Evolutionary conservation across 2,797 vertebrate genomes (phyloP).

Genomic region (Esox lucius): DNA sequence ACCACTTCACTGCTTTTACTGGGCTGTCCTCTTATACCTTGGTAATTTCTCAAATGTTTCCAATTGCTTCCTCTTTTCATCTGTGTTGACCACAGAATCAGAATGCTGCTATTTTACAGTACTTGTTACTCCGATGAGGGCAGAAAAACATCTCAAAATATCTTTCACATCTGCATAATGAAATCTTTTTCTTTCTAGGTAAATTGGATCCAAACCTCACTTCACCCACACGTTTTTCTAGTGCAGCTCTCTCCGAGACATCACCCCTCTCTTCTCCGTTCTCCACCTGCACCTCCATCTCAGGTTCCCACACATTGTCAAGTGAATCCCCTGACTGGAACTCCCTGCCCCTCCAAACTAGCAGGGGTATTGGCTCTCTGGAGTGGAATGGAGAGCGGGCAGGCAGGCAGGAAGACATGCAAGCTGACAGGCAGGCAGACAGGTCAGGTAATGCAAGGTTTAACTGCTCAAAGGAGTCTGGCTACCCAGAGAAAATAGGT

Average conservation of each 20-base stretch:
- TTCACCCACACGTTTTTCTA: constrained; percentile 74
- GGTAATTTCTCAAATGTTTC: constrained; percentile 82
- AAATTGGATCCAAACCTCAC: constrained; percentile 75
- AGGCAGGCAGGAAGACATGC: constrained; percentile 53
- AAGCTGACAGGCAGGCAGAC: constrained; percentile 42
- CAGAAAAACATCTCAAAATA: neutral
- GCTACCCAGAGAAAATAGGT: constrained; percentile 64
- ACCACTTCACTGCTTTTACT: constrained; percentile 93
- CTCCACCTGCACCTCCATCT: constrained; percentile 70
- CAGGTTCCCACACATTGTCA: constrained; percentile 68
- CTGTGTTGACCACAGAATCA: constrained; percentile 79
- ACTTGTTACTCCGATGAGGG: neutral
- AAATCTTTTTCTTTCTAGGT: constrained; percentile 66
- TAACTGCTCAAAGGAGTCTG: constrained; percentile 58
- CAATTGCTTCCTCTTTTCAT: constrained; percentile 65
- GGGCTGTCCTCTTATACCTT: constrained; percentile 94
- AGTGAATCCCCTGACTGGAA: constrained; percentile 66
- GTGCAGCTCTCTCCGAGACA: constrained; percentile 75
- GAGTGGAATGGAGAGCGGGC: constrained; percentile 61
- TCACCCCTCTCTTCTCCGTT: constrained; percentile 76
- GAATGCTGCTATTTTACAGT: neutral
- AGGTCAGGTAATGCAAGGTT: constrained; percentile 34
- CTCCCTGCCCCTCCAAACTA: constrained; percentile 54
- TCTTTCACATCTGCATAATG: neutral
- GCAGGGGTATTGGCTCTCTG: constrained; percentile 68